phyloP scores from a whole-genome alignment of 2,888 invertebrate genomes.

The Hoplodrina ambigua region DNA sequence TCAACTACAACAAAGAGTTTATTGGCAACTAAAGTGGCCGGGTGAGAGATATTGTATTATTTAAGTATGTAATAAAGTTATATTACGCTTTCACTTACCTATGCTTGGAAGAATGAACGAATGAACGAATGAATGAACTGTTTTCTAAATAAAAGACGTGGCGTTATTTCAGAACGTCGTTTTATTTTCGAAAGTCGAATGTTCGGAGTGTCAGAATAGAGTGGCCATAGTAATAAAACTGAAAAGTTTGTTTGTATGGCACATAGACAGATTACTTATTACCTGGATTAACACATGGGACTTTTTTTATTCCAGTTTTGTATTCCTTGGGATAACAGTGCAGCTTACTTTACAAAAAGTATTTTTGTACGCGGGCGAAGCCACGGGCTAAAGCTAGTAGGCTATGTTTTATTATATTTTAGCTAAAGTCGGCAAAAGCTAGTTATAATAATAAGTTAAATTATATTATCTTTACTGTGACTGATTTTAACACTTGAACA shows the following conservation, averaged over 20 bases:
- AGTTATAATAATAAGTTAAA: neutral
- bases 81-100: constrained; percentile 20
- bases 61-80: constrained; percentile 27
- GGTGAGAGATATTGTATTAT: constrained; percentile 42
- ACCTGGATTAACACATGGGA: too few species aligned
- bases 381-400: too few species aligned
- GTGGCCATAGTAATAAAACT: too few species aligned
- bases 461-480: neutral
- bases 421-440: too few species aligned
- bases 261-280: too few species aligned
- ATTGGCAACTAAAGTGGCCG: constrained; percentile 40
- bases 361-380: too few species aligned
- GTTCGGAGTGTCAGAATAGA: too few species aligned
- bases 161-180: neutral
- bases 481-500: neutral
- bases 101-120: neutral
- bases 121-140: neutral
- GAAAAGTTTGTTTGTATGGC: too few species aligned
- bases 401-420: too few species aligned
- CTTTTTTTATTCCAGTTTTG: too few species aligned
- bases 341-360: too few species aligned
- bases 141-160: neutral
- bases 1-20: constrained; percentile 39
- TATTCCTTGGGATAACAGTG: too few species aligned
- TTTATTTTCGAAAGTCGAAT: neutral